Evolutionary conservation across 2,113 vertebrate genomes (phyloP).

Genomic region (Parotia lawesii): DNA sequence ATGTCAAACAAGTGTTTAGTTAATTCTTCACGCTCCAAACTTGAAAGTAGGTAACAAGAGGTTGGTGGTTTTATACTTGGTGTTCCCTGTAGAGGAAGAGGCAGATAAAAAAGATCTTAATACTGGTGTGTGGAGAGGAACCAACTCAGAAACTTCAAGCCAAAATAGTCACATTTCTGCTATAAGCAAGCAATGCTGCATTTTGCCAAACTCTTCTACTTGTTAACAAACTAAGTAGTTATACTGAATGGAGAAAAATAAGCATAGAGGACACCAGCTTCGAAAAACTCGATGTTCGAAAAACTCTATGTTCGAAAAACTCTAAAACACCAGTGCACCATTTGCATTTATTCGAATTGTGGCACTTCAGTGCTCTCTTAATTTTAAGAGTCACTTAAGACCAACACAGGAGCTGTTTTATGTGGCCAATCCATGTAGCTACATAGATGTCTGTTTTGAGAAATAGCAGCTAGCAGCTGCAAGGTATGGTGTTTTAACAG

Average conservation of each 20-base stretch:
- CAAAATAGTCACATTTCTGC: neutral
- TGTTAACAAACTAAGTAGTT: neutral
- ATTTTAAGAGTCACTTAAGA: neutral
- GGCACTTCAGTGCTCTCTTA: neutral
- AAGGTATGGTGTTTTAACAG: neutral
- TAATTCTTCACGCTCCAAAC: neutral
- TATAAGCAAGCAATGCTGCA: neutral
- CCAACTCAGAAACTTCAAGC: neutral
- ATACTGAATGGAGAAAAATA: neutral
- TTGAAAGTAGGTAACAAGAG: neutral
- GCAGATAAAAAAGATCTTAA: neutral
- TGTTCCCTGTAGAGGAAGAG: neutral
- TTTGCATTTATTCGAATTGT: neutral
- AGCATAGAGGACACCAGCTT: neutral
- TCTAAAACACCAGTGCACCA: neutral
- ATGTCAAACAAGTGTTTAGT: neutral
- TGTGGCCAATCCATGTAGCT: neutral
- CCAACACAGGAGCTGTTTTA: neutral
- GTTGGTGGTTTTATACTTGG: neutral
- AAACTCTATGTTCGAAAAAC: too few species aligned
- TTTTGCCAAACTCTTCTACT: neutral
- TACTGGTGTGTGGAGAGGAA: neutral
- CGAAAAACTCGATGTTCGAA: neutral
- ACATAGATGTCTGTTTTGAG: neutral
- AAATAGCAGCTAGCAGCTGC: neutral